These are phyloP conservation scores for Dasyprocta punctata DNA, from an alignment of 2,113 vertebrate species.

Conservation along the genomic window DNA sequence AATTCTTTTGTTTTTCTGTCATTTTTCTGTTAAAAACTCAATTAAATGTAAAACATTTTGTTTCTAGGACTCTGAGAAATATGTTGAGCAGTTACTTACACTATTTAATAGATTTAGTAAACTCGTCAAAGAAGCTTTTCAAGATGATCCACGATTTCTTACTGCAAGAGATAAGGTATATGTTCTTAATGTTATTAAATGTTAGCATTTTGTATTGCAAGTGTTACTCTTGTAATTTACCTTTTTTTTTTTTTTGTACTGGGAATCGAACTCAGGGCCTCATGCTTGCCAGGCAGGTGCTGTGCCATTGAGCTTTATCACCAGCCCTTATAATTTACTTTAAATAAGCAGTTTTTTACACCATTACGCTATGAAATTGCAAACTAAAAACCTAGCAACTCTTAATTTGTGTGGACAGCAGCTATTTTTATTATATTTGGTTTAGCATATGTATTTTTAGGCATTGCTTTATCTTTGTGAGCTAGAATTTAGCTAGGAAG, in stretches of 20 bases:
- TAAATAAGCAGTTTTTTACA: neutral
- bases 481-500: slow-evolving; percentile 39
- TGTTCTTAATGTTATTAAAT: slow-evolving; percentile 57
- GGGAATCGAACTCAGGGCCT: too few relatives aligned
- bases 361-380: neutral
- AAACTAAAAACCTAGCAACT: neutral
- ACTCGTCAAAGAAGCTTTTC: slow-evolving; percentile 98
- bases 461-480: neutral
- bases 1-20: neutral
- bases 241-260: too few relatives aligned
- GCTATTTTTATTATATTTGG: neutral
- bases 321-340: neutral
- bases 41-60: slow-evolving; percentile 53
- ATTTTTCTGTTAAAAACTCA: slow-evolving; percentile 41
- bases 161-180: slow-evolving; percentile 98
- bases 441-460: slow-evolving; percentile 1
- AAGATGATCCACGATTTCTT: slow-evolving; percentile 98
- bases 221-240: neutral
- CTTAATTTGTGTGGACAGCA: neutral
- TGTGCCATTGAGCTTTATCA: too few relatives aligned
- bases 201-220: neutral
- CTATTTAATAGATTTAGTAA: slow-evolving; percentile 99
- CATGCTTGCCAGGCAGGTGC: too few relatives aligned
- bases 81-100: slow-evolving; percentile 98
- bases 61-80: slow-evolving; percentile 97